Conservation (phyloP, 1,140 invertebrate genomes). For the Drosophila nebulosa region DNA sequence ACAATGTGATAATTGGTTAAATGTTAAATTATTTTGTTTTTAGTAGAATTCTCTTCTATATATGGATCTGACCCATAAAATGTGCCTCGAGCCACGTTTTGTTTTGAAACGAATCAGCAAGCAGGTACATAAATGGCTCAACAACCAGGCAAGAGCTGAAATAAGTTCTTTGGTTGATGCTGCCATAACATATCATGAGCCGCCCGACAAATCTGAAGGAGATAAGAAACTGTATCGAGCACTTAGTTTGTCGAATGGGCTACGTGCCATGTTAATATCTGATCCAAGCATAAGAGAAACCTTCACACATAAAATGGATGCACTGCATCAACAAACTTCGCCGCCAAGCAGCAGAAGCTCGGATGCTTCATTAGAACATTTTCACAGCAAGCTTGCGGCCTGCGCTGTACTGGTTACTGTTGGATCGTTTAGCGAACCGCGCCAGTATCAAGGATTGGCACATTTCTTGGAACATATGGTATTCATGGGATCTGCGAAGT, state of each 20-base stretch:
- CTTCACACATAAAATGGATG: not conserved
- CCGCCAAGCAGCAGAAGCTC: not conserved
- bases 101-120: slow-evolving; percentile 7
- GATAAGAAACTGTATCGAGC: slow-evolving; percentile 43
- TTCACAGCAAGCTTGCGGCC: slow-evolving; percentile 84
- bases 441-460: slow-evolving; percentile 91
- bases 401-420: slow-evolving; percentile 87
- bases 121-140: slow-evolving; percentile 20
- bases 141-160: not conserved
- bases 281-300: slow-evolving; percentile 5
- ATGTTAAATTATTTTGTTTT: too few species aligned
- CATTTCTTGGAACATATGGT: slow-evolving; percentile 98
- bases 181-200: slow-evolving; percentile 24
- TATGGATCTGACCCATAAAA: not conserved
- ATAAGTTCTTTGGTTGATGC: slow-evolving; percentile 6
- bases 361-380: slow-evolving; percentile 29
- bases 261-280: slow-evolving; percentile 49
- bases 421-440: slow-evolving; percentile 86
- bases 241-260: slow-evolving; percentile 39
- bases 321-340: not conserved
- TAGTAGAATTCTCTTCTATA: too few species aligned
- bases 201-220: slow-evolving; percentile 51
- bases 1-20: too few species aligned
- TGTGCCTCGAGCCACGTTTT: slow-evolving; percentile 23
- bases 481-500: slow-evolving; percentile 95